Percentiles rank a stretch among this genome's conserved stretches.
phyloP scores from a whole-genome alignment of 2,797 vertebrate genomes.

The Bovichtus diacanthus region DNA sequence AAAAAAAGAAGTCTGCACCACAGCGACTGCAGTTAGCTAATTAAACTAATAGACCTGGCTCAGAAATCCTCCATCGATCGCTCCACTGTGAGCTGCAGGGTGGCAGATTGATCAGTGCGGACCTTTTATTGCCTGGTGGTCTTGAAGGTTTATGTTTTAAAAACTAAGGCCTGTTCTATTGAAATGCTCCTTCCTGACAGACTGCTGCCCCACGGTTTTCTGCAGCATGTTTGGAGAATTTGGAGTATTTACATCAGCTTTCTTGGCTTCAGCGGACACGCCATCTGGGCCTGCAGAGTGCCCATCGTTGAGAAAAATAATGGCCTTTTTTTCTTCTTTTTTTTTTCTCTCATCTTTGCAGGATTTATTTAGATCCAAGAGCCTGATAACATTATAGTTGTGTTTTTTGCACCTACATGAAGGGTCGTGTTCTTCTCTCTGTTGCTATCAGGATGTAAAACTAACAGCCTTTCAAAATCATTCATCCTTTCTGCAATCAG shows the following conservation, averaged over 20 bases:
- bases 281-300: conserved; percentile 59
- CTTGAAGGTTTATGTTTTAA: conserved; percentile 4
- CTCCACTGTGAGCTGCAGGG: background rate
- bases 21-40: conserved; percentile 39
- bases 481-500: no score
- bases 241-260: conserved; percentile 29
- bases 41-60: conserved; percentile 48
- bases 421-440: no score
- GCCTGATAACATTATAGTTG: background rate
- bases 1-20: conserved; percentile 1
- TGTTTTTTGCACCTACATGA: background rate
- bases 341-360: background rate
- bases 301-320: conserved; percentile 7
- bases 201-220: background rate
- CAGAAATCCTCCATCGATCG: background rate
- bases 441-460: no score
- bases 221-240: conserved; percentile 12
- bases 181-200: conserved; percentile 1
- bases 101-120: conserved; percentile 10
- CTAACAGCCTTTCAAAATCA: no score
- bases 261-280: conserved; percentile 28
- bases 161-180: background rate
- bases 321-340: conserved; percentile 22
- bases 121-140: background rate
- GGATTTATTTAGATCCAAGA: conserved; percentile 13